phyloP scores from a whole-genome alignment of 1,140 invertebrate genomes.

The Neodiprion lecontei region DNA sequence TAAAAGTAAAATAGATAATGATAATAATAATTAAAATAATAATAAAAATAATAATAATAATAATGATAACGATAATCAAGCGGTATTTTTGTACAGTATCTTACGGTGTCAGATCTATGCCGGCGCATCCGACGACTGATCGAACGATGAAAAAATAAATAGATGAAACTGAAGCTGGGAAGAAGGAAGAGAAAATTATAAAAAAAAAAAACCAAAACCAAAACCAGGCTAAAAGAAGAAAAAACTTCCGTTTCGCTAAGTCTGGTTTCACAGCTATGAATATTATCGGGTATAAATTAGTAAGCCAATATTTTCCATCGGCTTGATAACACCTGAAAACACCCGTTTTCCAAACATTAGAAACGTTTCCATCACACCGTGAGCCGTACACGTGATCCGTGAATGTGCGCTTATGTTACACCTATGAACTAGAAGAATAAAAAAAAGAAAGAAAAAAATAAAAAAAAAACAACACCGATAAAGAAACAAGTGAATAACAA shows the following conservation, averaged over 20 bases:
- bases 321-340: too few species aligned
- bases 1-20: neutral
- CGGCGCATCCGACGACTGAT: constrained; percentile 45
- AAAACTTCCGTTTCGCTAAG: neutral
- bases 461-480: too few species aligned
- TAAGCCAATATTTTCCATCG: too few species aligned
- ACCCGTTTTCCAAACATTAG: too few species aligned
- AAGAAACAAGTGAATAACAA: too few species aligned
- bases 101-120: constrained; percentile 53
- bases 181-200: neutral
- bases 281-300: too few species aligned
- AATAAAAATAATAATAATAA: constrained; percentile 2
- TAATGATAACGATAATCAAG: constrained; percentile 39
- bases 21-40: constrained; percentile 14
- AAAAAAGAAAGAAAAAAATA: too few species aligned
- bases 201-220: neutral
- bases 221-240: neutral
- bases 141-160: neutral
- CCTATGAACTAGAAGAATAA: too few species aligned
- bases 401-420: too few species aligned
- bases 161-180: neutral
- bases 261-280: neutral
- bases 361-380: too few species aligned
- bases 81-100: constrained; percentile 59
- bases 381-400: too few species aligned